A percentile compares a stretch with the other conserved stretches of the same genome.
Conservation (phyloP, 64 coral and sea anemone species). For the Montipora cactus region DNA sequence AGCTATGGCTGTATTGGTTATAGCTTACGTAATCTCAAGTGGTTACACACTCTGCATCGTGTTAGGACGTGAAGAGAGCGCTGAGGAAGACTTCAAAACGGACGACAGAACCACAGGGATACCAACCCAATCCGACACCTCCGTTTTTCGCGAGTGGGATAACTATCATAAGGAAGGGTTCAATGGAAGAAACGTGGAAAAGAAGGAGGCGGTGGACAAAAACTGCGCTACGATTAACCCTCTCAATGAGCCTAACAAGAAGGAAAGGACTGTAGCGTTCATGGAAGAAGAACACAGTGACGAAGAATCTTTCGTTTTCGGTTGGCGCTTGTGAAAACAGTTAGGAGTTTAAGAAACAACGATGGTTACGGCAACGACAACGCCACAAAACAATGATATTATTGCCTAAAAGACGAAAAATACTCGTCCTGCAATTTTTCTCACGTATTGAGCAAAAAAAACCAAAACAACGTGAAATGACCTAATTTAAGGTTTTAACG, state of each 20-base stretch:
- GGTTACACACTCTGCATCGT: neutral
- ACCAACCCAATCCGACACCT: neutral
- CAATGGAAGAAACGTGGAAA: neutral
- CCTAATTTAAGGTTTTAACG: too few relatives aligned
- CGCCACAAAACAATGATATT: too few relatives aligned
- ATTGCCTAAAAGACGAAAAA: too few relatives aligned
- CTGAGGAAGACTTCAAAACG: neutral
- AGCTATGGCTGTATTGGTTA: neutral
- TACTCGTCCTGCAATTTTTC: too few relatives aligned
- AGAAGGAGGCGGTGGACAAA: neutral
- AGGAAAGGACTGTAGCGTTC: neutral
- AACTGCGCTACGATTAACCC: neutral
- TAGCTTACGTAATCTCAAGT: conserved; percentile 25
- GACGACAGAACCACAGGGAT: neutral
- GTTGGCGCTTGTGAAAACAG: conserved; percentile 49
- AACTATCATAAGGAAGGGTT: neutral
- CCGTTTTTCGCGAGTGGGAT: neutral
- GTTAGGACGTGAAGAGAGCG: neutral
- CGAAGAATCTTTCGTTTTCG: conserved; percentile 60
- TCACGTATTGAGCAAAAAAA: too few relatives aligned
- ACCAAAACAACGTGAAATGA: too few relatives aligned
- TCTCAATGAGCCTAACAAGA: neutral
- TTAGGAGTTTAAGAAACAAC: too few relatives aligned
- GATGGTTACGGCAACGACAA: too few relatives aligned
- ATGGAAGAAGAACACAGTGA: conserved; percentile 45